phyloP scores from a whole-genome alignment of 2,113 vertebrate genomes.

The Paracanthobrama guichenoti region DNA sequence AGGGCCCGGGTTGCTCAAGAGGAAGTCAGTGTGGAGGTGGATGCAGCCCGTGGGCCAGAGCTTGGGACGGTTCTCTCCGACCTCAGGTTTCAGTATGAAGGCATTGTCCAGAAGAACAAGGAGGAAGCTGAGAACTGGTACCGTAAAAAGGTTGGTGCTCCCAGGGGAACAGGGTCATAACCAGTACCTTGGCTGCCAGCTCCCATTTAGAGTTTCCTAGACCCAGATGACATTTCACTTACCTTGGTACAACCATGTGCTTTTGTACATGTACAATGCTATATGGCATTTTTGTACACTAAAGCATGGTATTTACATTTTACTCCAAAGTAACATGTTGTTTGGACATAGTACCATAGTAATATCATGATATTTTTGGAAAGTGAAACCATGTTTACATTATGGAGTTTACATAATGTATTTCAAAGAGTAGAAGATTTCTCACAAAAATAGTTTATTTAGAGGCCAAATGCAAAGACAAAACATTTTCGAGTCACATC shows the following conservation, averaged over 20 bases:
- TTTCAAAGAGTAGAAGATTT: not conserved
- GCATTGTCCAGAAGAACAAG: conserved; percentile 79
- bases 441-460: too few species aligned
- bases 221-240: not conserved
- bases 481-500: too few species aligned
- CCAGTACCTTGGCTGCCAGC: not conserved
- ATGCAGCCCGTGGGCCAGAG: conserved; percentile 72
- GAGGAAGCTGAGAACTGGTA: conserved; percentile 79
- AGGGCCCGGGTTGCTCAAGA: conserved; percentile 72
- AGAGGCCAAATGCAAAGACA: too few species aligned
- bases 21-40: conserved; percentile 79
- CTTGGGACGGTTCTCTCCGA: conserved; percentile 72
- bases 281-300: not conserved
- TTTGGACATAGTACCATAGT: not conserved
- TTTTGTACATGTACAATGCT: not conserved
- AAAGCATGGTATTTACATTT: not conserved
- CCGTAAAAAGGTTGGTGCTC: conserved; percentile 75
- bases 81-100: conserved; percentile 79
- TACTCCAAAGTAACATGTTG: not conserved
- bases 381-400: too few species aligned
- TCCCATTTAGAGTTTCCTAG: not conserved
- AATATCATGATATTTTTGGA: not conserved
- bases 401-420: not conserved
- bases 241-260: not conserved
- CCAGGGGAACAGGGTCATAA: not conserved